A percentile compares a stretch with the other conserved stretches of the same genome.
Conservation (phyloP, 2,888 invertebrate species). For the Stratiomys singularior region DNA sequence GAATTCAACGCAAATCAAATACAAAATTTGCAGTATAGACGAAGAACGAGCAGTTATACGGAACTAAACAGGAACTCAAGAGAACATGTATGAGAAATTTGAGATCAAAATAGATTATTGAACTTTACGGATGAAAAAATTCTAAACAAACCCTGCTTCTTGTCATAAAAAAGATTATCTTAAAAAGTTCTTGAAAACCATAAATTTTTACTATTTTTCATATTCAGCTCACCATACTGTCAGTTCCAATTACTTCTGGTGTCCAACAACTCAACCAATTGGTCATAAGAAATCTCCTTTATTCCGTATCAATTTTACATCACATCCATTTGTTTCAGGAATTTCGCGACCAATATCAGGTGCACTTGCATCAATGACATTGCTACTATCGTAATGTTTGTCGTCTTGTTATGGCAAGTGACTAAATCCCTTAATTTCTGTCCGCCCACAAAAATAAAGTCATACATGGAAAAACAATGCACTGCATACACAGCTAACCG, state of each 20-base stretch:
- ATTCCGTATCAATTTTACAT: neutral
- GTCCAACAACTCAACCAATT: conserved; percentile 1
- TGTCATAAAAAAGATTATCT: too few relatives aligned
- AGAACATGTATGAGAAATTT: too few relatives aligned
- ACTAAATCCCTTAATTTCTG: conserved; percentile 8
- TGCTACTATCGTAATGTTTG: neutral
- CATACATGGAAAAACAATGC: conserved; percentile 33
- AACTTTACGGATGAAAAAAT: too few relatives aligned
- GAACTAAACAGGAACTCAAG: too few relatives aligned
- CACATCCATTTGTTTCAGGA: neutral
- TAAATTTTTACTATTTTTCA: too few relatives aligned
- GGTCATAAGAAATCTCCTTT: neutral
- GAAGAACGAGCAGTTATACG: too few relatives aligned
- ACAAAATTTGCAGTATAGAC: too few relatives aligned
- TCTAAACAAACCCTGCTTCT: too few relatives aligned
- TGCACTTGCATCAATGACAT: neutral
- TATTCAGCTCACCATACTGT: too few relatives aligned
- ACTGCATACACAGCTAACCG: conserved; percentile 11
- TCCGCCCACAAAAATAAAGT: conserved; percentile 41
- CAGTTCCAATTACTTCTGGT: neutral
- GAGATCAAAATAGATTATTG: too few relatives aligned
- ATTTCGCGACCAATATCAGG: neutral
- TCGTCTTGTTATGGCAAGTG: conserved; percentile 6
- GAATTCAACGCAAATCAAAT: too few relatives aligned
- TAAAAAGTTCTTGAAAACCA: too few relatives aligned